Percentiles rank a stretch among this genome's conserved stretches.
Conservation (phyloP, 2,888 invertebrate genomes). For the Drosophila histrio region DNA sequence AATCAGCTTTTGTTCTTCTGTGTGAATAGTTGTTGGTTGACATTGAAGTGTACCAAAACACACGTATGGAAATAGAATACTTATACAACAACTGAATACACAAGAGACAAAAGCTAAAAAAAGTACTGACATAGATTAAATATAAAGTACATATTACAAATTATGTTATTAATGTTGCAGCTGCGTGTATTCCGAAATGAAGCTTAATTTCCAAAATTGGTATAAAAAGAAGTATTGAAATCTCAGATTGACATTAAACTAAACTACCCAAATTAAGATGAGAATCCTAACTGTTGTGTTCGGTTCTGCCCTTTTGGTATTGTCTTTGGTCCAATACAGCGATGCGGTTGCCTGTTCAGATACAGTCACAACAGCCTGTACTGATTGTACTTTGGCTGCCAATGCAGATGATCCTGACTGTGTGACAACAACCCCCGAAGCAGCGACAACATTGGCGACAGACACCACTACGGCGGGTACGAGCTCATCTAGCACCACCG, state of each 20-base stretch:
- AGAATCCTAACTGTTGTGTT: conserved; percentile 14
- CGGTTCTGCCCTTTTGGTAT: neutral
- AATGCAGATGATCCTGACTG: conserved; percentile 1
- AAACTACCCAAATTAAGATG: neutral
- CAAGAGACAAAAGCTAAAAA: neutral
- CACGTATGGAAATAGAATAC: neutral
- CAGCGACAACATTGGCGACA: neutral
- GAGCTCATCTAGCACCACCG: neutral
- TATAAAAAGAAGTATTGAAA: conserved; percentile 13
- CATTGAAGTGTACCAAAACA: neutral
- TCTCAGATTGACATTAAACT: neutral
- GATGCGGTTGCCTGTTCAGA: conserved; percentile 5
- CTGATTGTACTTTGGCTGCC: neutral
- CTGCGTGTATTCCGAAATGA: neutral
- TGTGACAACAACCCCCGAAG: conserved; percentile 1
- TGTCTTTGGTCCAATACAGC: conserved; percentile 1
- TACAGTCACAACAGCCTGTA: conserved; percentile 5
- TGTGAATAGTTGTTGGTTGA: neutral
- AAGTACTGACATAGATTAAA: neutral
- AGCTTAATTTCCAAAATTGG: neutral
- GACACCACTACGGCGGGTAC: neutral
- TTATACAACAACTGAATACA: neutral
- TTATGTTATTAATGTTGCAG: neutral
- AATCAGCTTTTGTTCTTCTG: neutral
- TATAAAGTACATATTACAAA: neutral